Conservation (phyloP, 2,888 invertebrate genomes). For the Yponomeuta malinellus region DNA sequence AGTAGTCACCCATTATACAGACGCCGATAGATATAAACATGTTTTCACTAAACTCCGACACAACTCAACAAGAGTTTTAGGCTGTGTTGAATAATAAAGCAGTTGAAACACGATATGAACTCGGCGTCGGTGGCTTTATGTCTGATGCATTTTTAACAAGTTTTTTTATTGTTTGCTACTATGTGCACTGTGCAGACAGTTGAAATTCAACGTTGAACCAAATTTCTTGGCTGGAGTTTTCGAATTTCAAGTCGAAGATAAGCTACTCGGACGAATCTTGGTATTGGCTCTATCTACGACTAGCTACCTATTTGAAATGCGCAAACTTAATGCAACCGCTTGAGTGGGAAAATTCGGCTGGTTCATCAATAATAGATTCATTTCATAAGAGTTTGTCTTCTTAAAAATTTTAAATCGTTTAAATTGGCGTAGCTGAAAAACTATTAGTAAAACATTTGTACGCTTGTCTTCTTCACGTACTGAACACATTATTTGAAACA, state of each 20-base stretch:
- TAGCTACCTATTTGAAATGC: not conserved
- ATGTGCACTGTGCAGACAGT: not conserved
- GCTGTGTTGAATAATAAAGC: not conserved
- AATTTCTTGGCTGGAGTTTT: not conserved
- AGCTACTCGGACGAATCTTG: not conserved
- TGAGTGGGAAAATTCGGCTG: not conserved
- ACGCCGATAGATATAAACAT: not conserved
- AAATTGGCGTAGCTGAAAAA: no score
- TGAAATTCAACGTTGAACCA: not conserved
- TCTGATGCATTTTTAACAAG: slow-evolving; percentile 3
- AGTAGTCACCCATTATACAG: not conserved
- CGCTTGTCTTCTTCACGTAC: no score
- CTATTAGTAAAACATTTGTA: no score
- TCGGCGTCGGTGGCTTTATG: not conserved
- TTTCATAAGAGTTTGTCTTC: no score
- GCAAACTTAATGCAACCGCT: not conserved
- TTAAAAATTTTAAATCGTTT: no score
- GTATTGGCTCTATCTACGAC: not conserved
- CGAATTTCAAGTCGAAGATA: not conserved
- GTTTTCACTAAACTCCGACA: not conserved
- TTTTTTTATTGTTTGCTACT: not conserved
- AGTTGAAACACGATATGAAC: not conserved
- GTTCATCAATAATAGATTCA: not conserved
- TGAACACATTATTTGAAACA: no score
- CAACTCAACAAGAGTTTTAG: not conserved